Base-by-base conservation (phyloP, 2,888 invertebrate genomes). In the Latheticus oryzae region DNA sequence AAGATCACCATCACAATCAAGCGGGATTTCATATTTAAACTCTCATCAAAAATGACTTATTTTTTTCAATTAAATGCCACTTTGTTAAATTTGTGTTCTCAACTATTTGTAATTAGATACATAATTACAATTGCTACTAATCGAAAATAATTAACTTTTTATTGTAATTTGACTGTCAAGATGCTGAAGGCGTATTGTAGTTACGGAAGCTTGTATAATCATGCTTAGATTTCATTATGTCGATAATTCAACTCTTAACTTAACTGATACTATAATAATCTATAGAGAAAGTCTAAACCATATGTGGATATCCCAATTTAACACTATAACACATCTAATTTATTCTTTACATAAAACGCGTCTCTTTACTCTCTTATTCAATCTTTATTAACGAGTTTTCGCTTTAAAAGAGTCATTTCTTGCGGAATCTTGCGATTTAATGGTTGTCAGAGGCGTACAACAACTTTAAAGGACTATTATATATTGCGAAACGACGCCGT, bases 91-190 rank as follows among this genome's bases (percentile, higher is more conserved):
- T n/a, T n/a, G 23, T 21, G 24, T 13, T 3, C 15, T 1, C 3
- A 16, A 12, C 23, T 42, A 42, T 33, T 42, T 56, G 40, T 58
- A 58, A 61, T 58, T 61, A 61, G 54, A 43, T 57, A 53, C 38
- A 50, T 61, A 61, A 61, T 61, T 61, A 61, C 55, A 58, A 61
- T 58, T 54, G 54, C 55, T 54, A 61, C 58, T 61, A 61, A 61
- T 61, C 61, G 42, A 61, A 58, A 61, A 61, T 61, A 55, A 61
- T 58, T 51, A 43, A 58, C 55, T 61, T 58, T 58, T 58, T 54
- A 47, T 55, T 55, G 51, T 53, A 52, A 58, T 50, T 40, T 16
- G 54, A 43, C 32, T 43, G 47, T 57, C 43, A 38, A 21, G 26
- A 24, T 11, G 19, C 51, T 40, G 7, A 40, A 40, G 51, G 51